Evolutionary conservation across 2,797 vertebrate species (phyloP).

Genomic region (Xyrichtys novacula): DNA sequence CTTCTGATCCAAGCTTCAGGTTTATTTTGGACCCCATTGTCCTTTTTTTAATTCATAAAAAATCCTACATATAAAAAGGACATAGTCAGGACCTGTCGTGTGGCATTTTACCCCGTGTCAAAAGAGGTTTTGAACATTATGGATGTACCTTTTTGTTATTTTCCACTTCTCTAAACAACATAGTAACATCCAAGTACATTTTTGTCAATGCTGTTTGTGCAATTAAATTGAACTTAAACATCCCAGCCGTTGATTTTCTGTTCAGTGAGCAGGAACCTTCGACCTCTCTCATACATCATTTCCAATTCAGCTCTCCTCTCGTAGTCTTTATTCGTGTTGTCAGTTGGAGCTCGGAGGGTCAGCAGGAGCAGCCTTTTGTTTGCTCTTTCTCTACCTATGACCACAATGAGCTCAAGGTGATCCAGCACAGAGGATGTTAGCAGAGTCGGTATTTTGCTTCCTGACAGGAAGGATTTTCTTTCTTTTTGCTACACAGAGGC

Average conservation of each 20-base stretch:
- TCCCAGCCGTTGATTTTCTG: constrained; percentile 14
- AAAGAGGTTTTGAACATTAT: constrained; percentile 66
- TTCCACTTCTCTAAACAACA: constrained; percentile 68
- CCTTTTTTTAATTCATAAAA: constrained; percentile 34
- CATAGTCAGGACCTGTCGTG: constrained; percentile 37
- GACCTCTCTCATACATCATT: constrained; percentile 1
- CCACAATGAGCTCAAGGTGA: constrained; percentile 57
- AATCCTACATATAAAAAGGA: constrained; percentile 44
- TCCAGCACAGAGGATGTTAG: constrained; percentile 54
- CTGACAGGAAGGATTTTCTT: constrained; percentile 33
- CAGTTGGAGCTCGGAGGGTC: constrained; percentile 36
- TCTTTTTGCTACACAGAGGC: constrained; percentile 27
- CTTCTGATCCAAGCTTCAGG: constrained; percentile 19
- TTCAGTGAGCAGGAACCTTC: constrained; percentile 5
- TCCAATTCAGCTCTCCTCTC: constrained; percentile 24
- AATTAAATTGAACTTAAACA: constrained; percentile 84
- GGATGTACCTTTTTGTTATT: constrained; percentile 62
- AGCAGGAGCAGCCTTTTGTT: constrained; percentile 45
- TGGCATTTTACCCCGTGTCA: constrained; percentile 56
- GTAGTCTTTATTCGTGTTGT: constrained; percentile 43
- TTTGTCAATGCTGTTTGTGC: constrained; percentile 87
- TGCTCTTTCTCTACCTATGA: constrained; percentile 33
- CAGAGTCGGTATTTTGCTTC: constrained; percentile 49
- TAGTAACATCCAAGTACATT: constrained; percentile 78
- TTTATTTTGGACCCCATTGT: constrained; percentile 29